A percentile compares a stretch with the other conserved stretches of the same genome.
phyloP scores from a whole-genome alignment of 2,888 invertebrate species.

The Cerastoderma edule region DNA sequence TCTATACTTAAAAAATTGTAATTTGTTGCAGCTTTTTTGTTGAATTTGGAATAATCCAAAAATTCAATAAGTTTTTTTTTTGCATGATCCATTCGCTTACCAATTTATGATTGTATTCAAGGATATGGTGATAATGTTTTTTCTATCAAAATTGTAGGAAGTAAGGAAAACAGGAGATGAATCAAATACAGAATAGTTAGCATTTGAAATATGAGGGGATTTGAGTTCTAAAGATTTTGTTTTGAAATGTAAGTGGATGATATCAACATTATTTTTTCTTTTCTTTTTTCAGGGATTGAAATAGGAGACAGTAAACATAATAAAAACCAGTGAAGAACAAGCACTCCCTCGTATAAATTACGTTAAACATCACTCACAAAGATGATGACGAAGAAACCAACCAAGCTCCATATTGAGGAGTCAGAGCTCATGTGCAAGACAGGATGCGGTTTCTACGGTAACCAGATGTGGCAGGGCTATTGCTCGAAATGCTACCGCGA shows the following conservation, averaged over 20 bases:
- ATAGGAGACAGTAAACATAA: no score
- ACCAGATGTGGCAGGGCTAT: slow-evolving; percentile 98
- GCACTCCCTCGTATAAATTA: not conserved
- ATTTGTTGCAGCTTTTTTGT: no score
- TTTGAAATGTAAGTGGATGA: not conserved
- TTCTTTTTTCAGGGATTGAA: no score
- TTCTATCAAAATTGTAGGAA: no score
- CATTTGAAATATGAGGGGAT: not conserved
- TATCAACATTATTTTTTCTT: not conserved
- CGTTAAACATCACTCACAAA: not conserved
- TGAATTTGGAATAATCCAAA: no score
- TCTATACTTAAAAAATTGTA: no score
- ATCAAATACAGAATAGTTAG: not conserved
- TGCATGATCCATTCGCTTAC: no score
- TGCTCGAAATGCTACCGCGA: slow-evolving; percentile 98
- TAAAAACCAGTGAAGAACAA: not conserved
- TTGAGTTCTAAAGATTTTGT: not conserved
- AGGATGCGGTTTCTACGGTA: slow-evolving; percentile 98
- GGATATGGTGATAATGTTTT: no score
- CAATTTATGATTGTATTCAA: no score
- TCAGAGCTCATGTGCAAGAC: slow-evolving; percentile 95
- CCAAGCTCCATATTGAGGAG: slow-evolving; percentile 75
- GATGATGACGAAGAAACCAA: slow-evolving; percentile 14
- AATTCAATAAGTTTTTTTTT: no score
- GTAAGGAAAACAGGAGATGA: no score